Base-by-base conservation (phyloP, 2,888 invertebrate species). In the Abscondita cerata region DNA sequence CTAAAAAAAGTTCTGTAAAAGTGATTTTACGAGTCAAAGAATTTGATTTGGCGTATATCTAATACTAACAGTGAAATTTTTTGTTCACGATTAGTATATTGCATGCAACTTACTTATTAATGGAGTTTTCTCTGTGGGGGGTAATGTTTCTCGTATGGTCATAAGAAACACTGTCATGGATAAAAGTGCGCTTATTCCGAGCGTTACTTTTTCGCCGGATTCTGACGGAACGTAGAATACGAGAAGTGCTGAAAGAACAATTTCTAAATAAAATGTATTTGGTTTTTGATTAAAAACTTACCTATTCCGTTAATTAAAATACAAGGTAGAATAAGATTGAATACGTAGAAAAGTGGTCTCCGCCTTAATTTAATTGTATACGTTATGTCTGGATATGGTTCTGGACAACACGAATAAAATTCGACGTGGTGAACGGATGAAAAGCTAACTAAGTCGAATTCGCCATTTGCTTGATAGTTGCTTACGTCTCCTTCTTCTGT, bases 401-500 rank as follows among this genome's bases (percentile, higher is more conserved):
- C 91, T 63, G 89, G 85, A 73, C 92, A 93, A 78, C 92, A 93
- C 1, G 90, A 90, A 80, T 92, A 93, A 76, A 86, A 87, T 76
- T 90, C 87, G 60, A 89, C 84, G 80, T 91, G 88, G 67, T 88
- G 85, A 64, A 86, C 85, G 0, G 90, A 89, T 0, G 89, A 87
- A 76, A 92, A 92, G 75, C 89, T 89, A 65, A 91, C 85, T 68
- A 95, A 81, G 77, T 93, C 91, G 81, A 95, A 95, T 80, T 95
- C 95, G 1, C 93, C 93, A 78, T 94, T 95, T n/a, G 90, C 89
- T 76, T 95, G 93, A 80, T 95, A 95, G 82, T 94, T 94, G 69
- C 90, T 90, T 52, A 90, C 87, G 80, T 95, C 95, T 0, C 94
- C 94, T 73, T 89, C 87, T 74, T 91, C 89, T 53, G 90, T 89